phyloP scores from a whole-genome alignment of 2,797 vertebrate genomes.

The Crenuchus spilurus region DNA sequence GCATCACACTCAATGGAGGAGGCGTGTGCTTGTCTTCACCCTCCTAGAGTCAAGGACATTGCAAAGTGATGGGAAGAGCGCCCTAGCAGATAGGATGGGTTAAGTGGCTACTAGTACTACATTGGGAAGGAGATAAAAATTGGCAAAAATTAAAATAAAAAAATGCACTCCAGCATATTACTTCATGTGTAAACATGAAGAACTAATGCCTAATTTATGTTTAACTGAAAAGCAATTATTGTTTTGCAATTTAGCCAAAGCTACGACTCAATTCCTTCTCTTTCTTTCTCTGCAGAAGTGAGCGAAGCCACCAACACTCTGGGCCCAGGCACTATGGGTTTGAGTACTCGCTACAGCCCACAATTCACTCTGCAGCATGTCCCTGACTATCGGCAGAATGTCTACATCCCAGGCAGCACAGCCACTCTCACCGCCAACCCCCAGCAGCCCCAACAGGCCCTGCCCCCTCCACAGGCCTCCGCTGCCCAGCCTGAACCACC shows the following conservation, averaged over 20 bases:
- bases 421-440: conserved; percentile 88
- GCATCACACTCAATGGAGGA: too few relatives aligned
- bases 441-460: conserved; percentile 77
- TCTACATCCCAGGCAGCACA: conserved; percentile 97
- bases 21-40: too few relatives aligned
- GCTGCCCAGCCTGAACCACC: conserved; percentile 72
- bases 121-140: too few relatives aligned
- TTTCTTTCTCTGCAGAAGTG: conserved; percentile 77
- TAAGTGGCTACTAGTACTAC: too few relatives aligned
- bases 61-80: too few relatives aligned
- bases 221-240: too few relatives aligned
- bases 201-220: too few relatives aligned
- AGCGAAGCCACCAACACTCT: conserved; percentile 88
- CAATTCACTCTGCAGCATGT: conserved; percentile 98
- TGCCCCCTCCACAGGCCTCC: conserved; percentile 71
- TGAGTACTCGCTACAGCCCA: conserved; percentile 93
- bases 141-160: too few relatives aligned
- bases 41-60: too few relatives aligned
- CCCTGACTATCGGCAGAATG: conserved; percentile 96
- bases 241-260: neutral
- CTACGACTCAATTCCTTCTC: neutral
- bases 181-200: too few relatives aligned
- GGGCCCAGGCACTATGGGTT: conserved; percentile 93
- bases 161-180: too few relatives aligned
- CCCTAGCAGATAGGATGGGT: too few relatives aligned